Conservation (phyloP, 1,140 invertebrate species). For the Lasioglossum baleicum region DNA sequence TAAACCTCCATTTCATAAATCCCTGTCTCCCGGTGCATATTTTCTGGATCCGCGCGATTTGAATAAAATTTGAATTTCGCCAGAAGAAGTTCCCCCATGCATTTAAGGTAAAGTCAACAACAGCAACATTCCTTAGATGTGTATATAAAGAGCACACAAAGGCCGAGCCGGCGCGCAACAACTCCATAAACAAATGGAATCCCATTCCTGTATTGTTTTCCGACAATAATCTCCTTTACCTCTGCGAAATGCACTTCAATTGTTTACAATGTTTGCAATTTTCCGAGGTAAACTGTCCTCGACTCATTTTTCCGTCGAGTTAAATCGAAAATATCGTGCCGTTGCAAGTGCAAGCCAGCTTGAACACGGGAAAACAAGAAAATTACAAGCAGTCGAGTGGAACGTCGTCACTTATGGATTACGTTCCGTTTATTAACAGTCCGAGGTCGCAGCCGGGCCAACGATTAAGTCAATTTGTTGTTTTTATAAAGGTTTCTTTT, state of each 20-base stretch:
- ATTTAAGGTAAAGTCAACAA: slow-evolving; percentile 18
- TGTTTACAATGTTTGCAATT: background rate
- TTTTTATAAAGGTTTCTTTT: no score
- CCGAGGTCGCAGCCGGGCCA: no score
- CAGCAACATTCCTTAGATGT: background rate
- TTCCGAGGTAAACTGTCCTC: background rate
- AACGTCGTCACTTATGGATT: background rate
- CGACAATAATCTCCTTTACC: background rate
- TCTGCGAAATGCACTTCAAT: background rate
- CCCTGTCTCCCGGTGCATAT: background rate
- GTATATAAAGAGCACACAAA: background rate
- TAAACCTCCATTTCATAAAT: background rate
- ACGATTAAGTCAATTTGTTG: no score
- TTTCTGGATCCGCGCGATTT: slow-evolving; percentile 29
- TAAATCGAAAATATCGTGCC: background rate
- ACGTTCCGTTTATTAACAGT: slow-evolving; percentile 32
- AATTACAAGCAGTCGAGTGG: background rate
- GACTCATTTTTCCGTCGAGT: background rate
- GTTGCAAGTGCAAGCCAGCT: background rate
- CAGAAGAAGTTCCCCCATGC: background rate
- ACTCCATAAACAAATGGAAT: slow-evolving; percentile 16
- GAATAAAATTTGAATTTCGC: slow-evolving; percentile 49
- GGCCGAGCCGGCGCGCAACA: no score
- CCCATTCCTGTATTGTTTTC: background rate
- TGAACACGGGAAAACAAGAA: no score